Evolutionary conservation across 1,140 invertebrate species (phyloP), one percentile per base, ranked within the genome.

Genomic region (Vanessa tameamea): DNA sequence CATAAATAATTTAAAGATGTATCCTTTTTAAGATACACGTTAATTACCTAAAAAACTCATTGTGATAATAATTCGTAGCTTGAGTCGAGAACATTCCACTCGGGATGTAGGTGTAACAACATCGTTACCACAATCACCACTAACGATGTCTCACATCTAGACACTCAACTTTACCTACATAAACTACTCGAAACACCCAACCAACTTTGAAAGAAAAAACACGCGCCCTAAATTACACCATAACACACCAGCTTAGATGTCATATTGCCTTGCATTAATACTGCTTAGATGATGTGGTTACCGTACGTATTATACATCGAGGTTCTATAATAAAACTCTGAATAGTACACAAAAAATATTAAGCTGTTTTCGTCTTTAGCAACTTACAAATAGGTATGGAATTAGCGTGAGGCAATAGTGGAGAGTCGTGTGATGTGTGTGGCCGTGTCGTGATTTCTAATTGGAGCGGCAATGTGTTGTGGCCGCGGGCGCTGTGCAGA

Each of bases 401-500:
- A 51, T 64, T 64, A n/a, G 64, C 20, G 51, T 71, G 48, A 53
- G 67, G 20, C 47, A 47, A 14, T 47, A 53, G 23, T 53, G n/a
- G 14, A 12, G 16, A 53, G 70, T 47, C 0, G 31, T 48, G 12
- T 47, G 11, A 64, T 2, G 1, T 64, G 48, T 4, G 61, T 37
- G 20, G 59, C 23, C 55, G 31, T 23, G 50, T 57, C 16, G 67
- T 75, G 72, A 69, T 75, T 72, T 69, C 73, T 82, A 82, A 82
- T 82, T 82, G 81, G 79, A 72, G 81, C 73, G 64, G 71, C 74
- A 55, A 64, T 73, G 70, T 66, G 68, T 67, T 67, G 64, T 63
- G 69, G 81, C 81, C 81, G 78, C 76, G 75, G 81, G 81, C 74
- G 59, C 55, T 31, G 71, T 43, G 70, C 61, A 77, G 68, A 74